phyloP scores from a whole-genome alignment of 2,113 vertebrate genomes.

The Beaufortia kweichowensis region DNA sequence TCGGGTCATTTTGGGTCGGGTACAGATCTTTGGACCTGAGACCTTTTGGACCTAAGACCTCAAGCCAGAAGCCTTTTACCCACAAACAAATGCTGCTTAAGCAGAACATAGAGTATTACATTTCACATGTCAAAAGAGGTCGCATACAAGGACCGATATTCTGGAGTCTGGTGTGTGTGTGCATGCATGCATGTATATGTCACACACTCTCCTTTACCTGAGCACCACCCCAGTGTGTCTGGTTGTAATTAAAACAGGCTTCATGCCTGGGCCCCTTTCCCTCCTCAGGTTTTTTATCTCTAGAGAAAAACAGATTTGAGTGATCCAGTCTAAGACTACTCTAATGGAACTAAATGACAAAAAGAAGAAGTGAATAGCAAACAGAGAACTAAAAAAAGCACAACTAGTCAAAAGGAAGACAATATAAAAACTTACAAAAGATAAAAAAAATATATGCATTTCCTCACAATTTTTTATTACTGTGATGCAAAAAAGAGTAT shows the following conservation, averaged over 20 bases:
- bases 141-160: slow-evolving; percentile 18
- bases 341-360: slow-evolving; percentile 50
- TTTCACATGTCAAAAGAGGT: slow-evolving; percentile 72
- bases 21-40: too few relatives aligned
- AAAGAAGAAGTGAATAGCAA: slow-evolving; percentile 26
- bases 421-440: background rate
- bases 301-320: slow-evolving; percentile 51
- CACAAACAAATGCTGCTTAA: slow-evolving; percentile 22
- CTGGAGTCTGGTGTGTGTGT: background rate
- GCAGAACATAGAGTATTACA: slow-evolving; percentile 58
- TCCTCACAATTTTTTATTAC: too few relatives aligned
- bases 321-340: slow-evolving; percentile 45
- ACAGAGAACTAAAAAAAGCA: background rate
- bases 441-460: background rate
- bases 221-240: slow-evolving; percentile 74
- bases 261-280: slow-evolving; percentile 44
- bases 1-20: too few relatives aligned
- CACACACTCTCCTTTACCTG: slow-evolving; percentile 54
- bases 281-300: slow-evolving; percentile 45
- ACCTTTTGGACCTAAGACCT: too few relatives aligned
- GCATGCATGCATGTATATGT: slow-evolving; percentile 34
- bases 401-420: background rate
- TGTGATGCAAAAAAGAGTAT: too few relatives aligned
- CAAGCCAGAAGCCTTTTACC: too few relatives aligned
- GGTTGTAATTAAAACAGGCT: slow-evolving; percentile 76